Percentiles rank a stretch among this genome's conserved stretches.
These are phyloP conservation scores for Creontiades dilutus DNA, from an alignment of 2,888 invertebrate genomes.

Conservation along the genomic window DNA sequence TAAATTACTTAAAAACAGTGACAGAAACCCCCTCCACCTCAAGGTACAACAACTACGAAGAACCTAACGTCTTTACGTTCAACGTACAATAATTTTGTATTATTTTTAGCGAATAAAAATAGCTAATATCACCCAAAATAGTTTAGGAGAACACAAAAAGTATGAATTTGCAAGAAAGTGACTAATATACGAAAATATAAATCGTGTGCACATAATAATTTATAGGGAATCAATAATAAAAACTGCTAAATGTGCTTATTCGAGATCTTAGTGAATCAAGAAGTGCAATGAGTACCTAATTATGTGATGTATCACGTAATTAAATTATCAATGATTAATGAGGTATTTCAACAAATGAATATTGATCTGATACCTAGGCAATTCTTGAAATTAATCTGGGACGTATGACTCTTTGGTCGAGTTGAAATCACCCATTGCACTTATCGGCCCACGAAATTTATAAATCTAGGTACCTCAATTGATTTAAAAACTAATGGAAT, in stretches of 20 bases:
- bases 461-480: too few relatives aligned
- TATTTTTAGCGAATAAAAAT: slow-evolving; percentile 9
- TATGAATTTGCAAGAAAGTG: slow-evolving; percentile 1
- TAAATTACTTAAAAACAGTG: too few relatives aligned
- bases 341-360: too few relatives aligned
- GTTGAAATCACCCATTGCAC: too few relatives aligned
- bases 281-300: not conserved
- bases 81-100: not conserved
- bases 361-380: too few relatives aligned
- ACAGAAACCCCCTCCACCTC: not conserved
- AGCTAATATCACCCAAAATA: not conserved
- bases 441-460: too few relatives aligned
- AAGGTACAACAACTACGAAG: not conserved
- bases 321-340: too few relatives aligned
- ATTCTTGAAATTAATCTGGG: too few relatives aligned
- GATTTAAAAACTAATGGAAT: too few relatives aligned
- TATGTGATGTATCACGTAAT: too few relatives aligned
- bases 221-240: not conserved
- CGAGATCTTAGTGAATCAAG: not conserved
- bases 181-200: not conserved
- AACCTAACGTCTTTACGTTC: not conserved
- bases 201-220: not conserved
- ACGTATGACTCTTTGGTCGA: too few relatives aligned
- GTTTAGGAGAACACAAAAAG: not conserved
- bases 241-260: not conserved